Percentiles rank a stretch among this genome's conserved stretches.
phyloP scores from a whole-genome alignment of 2,888 invertebrate species.

The Spilosoma lubricipeda region DNA sequence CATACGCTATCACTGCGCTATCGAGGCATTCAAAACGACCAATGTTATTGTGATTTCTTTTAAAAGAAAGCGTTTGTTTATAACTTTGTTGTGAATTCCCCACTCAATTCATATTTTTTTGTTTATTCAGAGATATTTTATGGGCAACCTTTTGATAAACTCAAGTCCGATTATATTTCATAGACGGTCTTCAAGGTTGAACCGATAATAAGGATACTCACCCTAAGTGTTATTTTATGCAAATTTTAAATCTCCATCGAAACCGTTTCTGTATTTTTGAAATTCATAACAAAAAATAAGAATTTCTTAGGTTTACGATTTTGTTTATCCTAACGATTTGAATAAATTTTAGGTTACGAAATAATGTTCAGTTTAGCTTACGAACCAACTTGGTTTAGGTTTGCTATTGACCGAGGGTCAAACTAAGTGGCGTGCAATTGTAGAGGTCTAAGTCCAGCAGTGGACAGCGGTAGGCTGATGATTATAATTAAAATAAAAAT shows the following conservation, averaged over 20 bases:
- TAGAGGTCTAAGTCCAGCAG: too few relatives aligned
- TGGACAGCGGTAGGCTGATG: too few relatives aligned
- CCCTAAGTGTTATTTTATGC: conserved; percentile 9
- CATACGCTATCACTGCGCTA: too few relatives aligned
- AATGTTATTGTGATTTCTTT: too few relatives aligned
- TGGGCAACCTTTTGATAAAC: neutral
- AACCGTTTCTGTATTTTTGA: neutral
- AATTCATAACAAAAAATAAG: neutral
- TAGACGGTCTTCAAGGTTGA: neutral
- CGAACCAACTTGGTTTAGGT: too few relatives aligned
- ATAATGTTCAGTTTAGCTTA: neutral
- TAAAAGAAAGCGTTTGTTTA: too few relatives aligned
- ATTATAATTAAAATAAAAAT: too few relatives aligned
- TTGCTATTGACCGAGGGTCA: too few relatives aligned
- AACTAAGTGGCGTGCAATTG: too few relatives aligned
- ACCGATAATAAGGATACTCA: neutral
- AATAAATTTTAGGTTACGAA: neutral
- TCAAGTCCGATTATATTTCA: neutral
- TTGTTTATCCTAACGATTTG: neutral
- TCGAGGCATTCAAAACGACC: too few relatives aligned
- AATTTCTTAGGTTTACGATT: neutral
- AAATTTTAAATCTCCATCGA: neutral
- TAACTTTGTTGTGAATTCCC: too few relatives aligned
- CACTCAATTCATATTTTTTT: neutral
- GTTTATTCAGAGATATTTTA: neutral